Evolutionary conservation across 2,797 vertebrate genomes (phyloP).

Genomic region (Muscicapa striata): DNA sequence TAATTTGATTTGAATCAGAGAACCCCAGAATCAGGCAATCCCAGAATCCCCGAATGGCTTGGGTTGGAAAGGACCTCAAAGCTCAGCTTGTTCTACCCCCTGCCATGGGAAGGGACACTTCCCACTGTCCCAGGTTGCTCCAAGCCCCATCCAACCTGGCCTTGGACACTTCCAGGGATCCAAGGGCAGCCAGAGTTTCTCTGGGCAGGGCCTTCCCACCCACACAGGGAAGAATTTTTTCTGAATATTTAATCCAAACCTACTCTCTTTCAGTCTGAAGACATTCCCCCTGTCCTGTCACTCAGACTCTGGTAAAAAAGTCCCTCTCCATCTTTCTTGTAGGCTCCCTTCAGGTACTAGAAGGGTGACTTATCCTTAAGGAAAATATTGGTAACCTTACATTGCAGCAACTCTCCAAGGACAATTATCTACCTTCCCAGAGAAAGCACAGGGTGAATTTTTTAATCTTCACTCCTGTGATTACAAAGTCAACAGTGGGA

Average conservation of each 20-base stretch:
- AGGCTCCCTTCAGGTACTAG: neutral
- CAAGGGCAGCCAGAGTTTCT: neutral
- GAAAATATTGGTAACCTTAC: neutral
- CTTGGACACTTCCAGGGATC: neutral
- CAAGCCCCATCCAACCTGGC: accelerated
- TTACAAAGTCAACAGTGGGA: neutral
- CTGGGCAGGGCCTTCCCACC: accelerated
- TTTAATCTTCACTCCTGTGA: neutral
- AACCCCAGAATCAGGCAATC: neutral
- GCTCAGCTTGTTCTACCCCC: accelerated
- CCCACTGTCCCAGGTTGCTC: accelerated
- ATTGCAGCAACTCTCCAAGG: neutral
- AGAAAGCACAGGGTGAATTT: neutral
- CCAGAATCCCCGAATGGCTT: neutral
- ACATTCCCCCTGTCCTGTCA: neutral
- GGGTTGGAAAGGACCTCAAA: neutral
- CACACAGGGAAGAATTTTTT: neutral
- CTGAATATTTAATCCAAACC: neutral
- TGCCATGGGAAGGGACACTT: neutral
- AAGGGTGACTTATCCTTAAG: neutral
- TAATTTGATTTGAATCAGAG: neutral
- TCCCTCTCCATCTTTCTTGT: neutral
- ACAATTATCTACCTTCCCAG: neutral
- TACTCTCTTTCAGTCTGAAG: neutral
- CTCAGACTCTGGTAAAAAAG: neutral